phyloP scores from a whole-genome alignment of 2,113 vertebrate species.

The Chamaetylas fuelleborni region DNA sequence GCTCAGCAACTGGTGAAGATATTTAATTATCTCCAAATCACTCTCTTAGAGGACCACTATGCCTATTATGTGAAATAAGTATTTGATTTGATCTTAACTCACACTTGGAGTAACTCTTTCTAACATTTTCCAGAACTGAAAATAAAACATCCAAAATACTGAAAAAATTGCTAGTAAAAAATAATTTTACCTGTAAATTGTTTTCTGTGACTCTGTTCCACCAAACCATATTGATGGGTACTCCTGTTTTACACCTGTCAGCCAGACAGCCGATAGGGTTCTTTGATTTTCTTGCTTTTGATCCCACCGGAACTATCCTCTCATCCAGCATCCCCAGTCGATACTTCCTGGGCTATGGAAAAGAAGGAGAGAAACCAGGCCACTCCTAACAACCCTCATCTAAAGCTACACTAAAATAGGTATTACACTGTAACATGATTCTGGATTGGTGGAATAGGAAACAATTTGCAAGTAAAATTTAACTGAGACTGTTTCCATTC shows the following conservation, averaged over 20 bases:
- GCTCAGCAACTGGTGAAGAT: background rate
- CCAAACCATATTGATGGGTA: slow-evolving; percentile 84
- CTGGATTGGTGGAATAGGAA: slow-evolving; percentile 69
- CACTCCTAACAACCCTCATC: slow-evolving; percentile 80
- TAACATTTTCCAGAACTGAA: slow-evolving; percentile 22
- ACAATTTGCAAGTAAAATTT: slow-evolving; percentile 74
- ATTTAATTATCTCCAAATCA: background rate
- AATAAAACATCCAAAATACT: slow-evolving; percentile 66
- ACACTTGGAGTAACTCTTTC: background rate
- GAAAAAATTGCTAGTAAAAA: slow-evolving; percentile 71
- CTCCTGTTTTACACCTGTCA: slow-evolving; percentile 85
- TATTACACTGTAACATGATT: background rate
- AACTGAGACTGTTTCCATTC: slow-evolving; percentile 61
- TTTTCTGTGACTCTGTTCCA: slow-evolving; percentile 86
- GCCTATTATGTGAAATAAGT: background rate
- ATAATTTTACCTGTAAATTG: slow-evolving; percentile 83
- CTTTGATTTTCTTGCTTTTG: slow-evolving; percentile 83
- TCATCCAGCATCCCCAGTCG: slow-evolving; percentile 84
- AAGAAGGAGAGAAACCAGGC: slow-evolving; percentile 82
- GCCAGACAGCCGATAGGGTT: slow-evolving; percentile 81
- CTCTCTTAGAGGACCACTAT: background rate
- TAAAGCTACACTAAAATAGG: slow-evolving; percentile 63
- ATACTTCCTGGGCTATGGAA: slow-evolving; percentile 82
- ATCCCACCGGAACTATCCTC: slow-evolving; percentile 83
- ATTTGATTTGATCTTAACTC: background rate